Percentiles rank a stretch among this genome's conserved stretches.
phyloP scores from a whole-genome alignment of 2,888 invertebrate species.

The Sphaeridia pumilis region DNA sequence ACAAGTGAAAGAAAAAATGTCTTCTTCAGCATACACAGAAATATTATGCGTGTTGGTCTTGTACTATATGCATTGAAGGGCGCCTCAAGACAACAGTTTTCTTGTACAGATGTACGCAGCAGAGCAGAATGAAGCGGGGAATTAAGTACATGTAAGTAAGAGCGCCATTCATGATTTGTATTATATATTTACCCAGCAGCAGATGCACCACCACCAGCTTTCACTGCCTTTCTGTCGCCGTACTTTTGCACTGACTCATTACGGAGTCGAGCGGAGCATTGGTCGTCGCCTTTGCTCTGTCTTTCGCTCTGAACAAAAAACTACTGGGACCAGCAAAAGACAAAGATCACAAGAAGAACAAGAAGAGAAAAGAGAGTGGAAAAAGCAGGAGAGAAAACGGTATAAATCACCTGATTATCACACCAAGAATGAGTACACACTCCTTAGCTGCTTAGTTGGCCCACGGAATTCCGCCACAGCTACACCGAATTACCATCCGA shows the following conservation, averaged over 20 bases:
- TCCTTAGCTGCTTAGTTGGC: no score
- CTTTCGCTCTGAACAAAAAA: constrained; percentile 18
- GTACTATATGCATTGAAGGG: no score
- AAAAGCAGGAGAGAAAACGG: constrained; percentile 17
- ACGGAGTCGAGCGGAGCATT: no score
- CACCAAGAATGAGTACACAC: constrained; percentile 28
- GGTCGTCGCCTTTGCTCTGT: background rate
- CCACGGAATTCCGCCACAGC: constrained; percentile 20
- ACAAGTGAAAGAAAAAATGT: no score
- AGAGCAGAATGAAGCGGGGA: no score
- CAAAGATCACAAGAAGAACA: constrained; percentile 20
- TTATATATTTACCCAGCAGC: background rate
- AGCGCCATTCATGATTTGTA: background rate
- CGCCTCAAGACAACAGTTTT: no score
- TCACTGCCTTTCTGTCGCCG: background rate
- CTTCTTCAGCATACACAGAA: no score
- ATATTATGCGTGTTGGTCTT: no score
- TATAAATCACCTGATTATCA: constrained; percentile 31
- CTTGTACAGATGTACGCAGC: no score
- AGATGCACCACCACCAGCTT: background rate
- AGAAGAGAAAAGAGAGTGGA: constrained; percentile 16
- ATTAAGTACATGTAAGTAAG: background rate
- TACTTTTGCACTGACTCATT: background rate
- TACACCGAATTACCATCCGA: constrained; percentile 2
- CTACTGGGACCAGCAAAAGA: constrained; percentile 13